A percentile compares a stretch with the other conserved stretches of the same genome.
Conservation (phyloP, 2,113 vertebrate genomes). For the Chrysemys picta region DNA sequence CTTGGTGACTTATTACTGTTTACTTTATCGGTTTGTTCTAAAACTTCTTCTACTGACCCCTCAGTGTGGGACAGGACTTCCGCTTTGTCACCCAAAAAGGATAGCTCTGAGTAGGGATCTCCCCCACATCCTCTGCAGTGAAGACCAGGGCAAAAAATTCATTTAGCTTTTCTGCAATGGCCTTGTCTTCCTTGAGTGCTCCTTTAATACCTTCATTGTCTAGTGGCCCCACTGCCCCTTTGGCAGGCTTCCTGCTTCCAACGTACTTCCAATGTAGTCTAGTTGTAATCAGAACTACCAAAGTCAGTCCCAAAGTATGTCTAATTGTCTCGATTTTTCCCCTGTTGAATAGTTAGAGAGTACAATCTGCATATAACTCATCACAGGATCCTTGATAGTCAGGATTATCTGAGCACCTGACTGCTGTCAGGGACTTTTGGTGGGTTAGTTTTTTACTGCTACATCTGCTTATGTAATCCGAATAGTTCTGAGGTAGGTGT, state of each 20-base stretch:
- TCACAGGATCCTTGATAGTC: not conserved
- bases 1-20: not conserved
- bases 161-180: not conserved
- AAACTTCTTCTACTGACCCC: not conserved
- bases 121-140: not conserved
- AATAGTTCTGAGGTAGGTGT: not conserved
- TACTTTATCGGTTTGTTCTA: not conserved
- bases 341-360: not conserved
- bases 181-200: not conserved
- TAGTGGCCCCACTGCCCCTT: not conserved
- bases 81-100: not conserved
- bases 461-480: not conserved
- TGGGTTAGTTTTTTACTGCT: not conserved
- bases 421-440: not conserved
- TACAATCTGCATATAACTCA: not conserved
- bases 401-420: not conserved
- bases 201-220: not conserved
- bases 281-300: not conserved
- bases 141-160: not conserved
- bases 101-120: not conserved
- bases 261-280: not conserved
- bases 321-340: not conserved
- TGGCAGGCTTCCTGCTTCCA: not conserved
- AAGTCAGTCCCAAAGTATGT: not conserved
- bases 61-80: not conserved